These are phyloP conservation scores for Dilophus febrilis DNA, from an alignment of 2,888 invertebrate genomes.

Conservation along the genomic window DNA sequence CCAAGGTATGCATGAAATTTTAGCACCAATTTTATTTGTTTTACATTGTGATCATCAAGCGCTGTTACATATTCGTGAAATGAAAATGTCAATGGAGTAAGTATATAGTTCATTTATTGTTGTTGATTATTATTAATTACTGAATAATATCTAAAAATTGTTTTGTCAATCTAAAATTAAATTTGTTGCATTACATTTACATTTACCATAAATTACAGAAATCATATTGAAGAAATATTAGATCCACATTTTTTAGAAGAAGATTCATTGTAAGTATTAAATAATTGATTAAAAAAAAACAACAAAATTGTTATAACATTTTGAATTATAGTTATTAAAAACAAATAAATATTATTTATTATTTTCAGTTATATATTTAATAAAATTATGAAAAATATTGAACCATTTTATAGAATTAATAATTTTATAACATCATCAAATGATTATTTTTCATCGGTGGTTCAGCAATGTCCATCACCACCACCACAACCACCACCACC, in stretches of 20 bases:
- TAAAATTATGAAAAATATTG: constrained; percentile 43
- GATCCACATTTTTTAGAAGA: constrained; percentile 55
- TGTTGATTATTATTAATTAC: too few relatives aligned
- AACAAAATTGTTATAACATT: neutral
- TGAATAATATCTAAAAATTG: too few relatives aligned
- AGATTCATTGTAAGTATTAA: constrained; percentile 58
- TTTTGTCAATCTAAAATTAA: too few relatives aligned
- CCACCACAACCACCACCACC: too few relatives aligned
- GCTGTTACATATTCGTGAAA: constrained; percentile 41
- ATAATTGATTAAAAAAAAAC: constrained; percentile 1
- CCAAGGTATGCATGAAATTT: constrained; percentile 78
- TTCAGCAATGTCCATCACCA: too few relatives aligned
- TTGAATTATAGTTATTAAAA: constrained; percentile 5
- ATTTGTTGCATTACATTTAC: too few relatives aligned
- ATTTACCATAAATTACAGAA: too few relatives aligned
- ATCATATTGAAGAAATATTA: constrained; percentile 43
- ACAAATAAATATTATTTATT: constrained; percentile 3
- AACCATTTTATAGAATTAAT: constrained; percentile 44
- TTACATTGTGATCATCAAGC: constrained; percentile 57
- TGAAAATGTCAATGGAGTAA: constrained; percentile 25
- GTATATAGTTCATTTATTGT: too few relatives aligned
- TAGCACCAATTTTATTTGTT: constrained; percentile 64
- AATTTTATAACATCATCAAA: constrained; percentile 34
- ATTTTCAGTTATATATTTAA: constrained; percentile 40
- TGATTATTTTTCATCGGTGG: constrained; percentile 32